Evolutionary conservation across 2,797 vertebrate genomes (phyloP).

Genomic region (Molossus alvarezi): DNA sequence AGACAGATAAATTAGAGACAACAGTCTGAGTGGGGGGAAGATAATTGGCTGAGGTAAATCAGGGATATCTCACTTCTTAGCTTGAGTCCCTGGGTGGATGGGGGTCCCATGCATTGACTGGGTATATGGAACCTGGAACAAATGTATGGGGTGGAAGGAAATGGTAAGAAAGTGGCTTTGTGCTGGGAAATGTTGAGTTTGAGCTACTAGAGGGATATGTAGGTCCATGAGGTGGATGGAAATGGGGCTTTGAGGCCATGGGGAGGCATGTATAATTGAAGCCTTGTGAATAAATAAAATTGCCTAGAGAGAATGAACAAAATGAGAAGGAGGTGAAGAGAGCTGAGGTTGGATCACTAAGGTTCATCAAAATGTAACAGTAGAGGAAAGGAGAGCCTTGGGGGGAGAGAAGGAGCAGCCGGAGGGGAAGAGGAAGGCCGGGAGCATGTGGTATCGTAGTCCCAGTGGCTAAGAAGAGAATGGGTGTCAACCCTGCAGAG

Average conservation of each 20-base stretch:
- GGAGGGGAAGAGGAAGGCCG: conserved; percentile 11
- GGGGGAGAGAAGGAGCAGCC: background rate
- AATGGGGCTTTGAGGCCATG: background rate
- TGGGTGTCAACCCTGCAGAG: background rate
- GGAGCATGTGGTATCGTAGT: background rate
- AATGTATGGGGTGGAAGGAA: background rate
- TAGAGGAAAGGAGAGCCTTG: background rate
- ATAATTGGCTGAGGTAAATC: background rate
- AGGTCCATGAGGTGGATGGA: background rate
- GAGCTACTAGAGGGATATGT: background rate
- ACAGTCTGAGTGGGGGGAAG: background rate
- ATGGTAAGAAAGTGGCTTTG: background rate
- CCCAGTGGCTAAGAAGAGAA: background rate
- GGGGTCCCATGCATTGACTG: background rate
- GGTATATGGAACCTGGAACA: background rate
- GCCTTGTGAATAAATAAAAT: background rate
- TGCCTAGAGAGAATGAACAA: background rate
- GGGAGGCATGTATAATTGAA: background rate
- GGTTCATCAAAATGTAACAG: conserved; percentile 17
- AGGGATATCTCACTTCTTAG: background rate
- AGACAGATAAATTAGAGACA: background rate
- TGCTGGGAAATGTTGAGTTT: background rate
- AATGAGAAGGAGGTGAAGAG: background rate
- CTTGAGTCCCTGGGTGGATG: background rate
- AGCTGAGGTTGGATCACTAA: background rate